A percentile compares a stretch with the other conserved stretches of the same genome.
Conservation (phyloP, 1,140 invertebrate species). For the Oedothorax gibbosus region DNA sequence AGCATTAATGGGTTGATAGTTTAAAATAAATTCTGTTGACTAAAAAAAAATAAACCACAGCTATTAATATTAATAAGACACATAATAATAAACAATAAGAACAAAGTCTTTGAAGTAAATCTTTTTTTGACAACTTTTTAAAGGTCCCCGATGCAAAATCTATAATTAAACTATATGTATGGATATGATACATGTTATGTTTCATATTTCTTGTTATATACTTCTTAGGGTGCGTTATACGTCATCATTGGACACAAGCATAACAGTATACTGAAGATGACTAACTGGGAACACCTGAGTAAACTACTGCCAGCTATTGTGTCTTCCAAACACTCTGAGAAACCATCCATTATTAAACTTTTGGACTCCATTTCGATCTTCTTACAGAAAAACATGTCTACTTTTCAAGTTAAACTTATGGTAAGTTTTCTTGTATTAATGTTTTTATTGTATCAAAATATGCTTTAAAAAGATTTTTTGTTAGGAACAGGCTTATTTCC, state of each 20-base stretch:
- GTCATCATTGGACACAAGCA: slow-evolving; percentile 78
- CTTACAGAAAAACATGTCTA: slow-evolving; percentile 71
- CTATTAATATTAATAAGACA: too few relatives aligned
- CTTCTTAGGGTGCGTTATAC: slow-evolving; percentile 78
- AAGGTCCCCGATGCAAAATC: too few relatives aligned
- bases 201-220: slow-evolving; percentile 3
- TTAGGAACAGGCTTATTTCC: too few relatives aligned
- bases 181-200: not conserved
- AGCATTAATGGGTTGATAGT: too few relatives aligned
- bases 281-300: slow-evolving; percentile 80
- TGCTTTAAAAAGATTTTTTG: too few relatives aligned
- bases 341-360: slow-evolving; percentile 81
- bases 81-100: too few relatives aligned
- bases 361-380: slow-evolving; percentile 75
- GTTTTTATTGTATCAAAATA: not conserved
- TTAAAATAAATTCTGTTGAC: too few relatives aligned
- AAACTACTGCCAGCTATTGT: slow-evolving; percentile 82
- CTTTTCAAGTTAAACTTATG: slow-evolving; percentile 69
- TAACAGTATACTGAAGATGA: slow-evolving; percentile 76
- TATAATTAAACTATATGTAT: too few relatives aligned
- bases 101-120: too few relatives aligned
- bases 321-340: slow-evolving; percentile 81
- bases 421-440: slow-evolving; percentile 62
- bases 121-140: too few relatives aligned
- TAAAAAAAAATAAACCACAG: too few relatives aligned